Evolutionary conservation across 1,140 invertebrate species (phyloP).

Genomic region (Apocrypta bakeri): DNA sequence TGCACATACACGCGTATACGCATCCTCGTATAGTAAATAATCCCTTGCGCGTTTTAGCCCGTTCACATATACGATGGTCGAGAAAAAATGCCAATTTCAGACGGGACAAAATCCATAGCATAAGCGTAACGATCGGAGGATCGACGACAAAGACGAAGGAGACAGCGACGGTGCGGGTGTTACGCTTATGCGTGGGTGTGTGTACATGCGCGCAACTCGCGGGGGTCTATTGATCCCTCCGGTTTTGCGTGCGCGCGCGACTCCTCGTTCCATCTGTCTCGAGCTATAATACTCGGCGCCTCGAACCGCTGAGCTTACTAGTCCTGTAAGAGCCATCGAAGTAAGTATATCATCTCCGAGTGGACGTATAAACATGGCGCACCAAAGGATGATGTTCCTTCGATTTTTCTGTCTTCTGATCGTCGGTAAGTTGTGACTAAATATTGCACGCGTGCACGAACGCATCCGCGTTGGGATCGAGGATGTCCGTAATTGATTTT

Average conservation of each 20-base stretch:
- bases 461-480: too few relatives aligned
- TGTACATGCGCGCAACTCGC: too few relatives aligned
- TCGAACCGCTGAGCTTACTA: neutral
- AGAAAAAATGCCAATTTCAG: too few relatives aligned
- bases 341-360: neutral
- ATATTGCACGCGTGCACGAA: too few relatives aligned
- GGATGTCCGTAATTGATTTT: neutral
- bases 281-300: neutral
- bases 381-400: slow-evolving; percentile 7
- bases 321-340: neutral
- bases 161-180: too few relatives aligned
- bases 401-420: slow-evolving; percentile 10
- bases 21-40: too few relatives aligned
- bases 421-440: slow-evolving; percentile 38
- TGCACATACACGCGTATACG: too few relatives aligned
- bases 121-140: too few relatives aligned
- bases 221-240: neutral
- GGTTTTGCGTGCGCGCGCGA: neutral
- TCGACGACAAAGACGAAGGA: too few relatives aligned
- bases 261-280: neutral
- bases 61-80: too few relatives aligned
- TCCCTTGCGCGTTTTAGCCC: too few relatives aligned
- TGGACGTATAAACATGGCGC: slow-evolving; percentile 26
- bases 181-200: neutral
- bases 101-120: too few relatives aligned